Evolutionary conservation across 2,888 invertebrate genomes (phyloP), one percentile per base, ranked within the genome.

Genomic region (Entomobrya proxima): DNA sequence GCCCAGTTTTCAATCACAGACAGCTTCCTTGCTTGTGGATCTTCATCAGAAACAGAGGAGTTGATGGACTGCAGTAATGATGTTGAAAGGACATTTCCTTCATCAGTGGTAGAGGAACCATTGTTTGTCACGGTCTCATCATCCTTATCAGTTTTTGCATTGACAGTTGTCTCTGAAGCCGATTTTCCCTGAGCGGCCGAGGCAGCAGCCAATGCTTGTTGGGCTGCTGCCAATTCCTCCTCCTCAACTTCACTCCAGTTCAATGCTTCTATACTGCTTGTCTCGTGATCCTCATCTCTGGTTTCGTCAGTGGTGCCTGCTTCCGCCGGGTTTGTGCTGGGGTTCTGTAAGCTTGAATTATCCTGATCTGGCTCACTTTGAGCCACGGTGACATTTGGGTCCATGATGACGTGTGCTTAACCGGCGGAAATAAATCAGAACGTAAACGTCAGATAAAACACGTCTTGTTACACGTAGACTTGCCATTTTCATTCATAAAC

Each of bases 191-290:
- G 67, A 44, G 85, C 47, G 15, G 72, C 72, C 5, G 80, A 74
- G 4, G 37, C 55, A 1, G 74, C 78, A 6, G 79, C 69, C 50
- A 67, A 67, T 27, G 80, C 79, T 61, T 64, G 75, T 55, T 85
- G 85, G 55, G 85, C 80, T 11, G 81, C 72, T 72, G 87, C 85
- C 84, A 87, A 58, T 85, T 89, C 89, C 18, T 90, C 90, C 67
- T 90, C 90, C 44, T 89, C 89, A 52, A 89, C 89, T 72, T 90
- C 90, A 52, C 88, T 88, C 90, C 90, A 90, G 69, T 86, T 87
- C 58, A 89, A 78, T 55, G 89, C 89, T 80, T 90, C 90, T 82
- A 90, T 90, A 61, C 89, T 89, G 35, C 89, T 89, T 13, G 78
- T 86, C 75, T 89, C 89, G 50, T 87, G 85, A 50, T 90, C 90